Base-by-base conservation (phyloP, 2,888 invertebrate genomes). In the Apocheima hispidaria region DNA sequence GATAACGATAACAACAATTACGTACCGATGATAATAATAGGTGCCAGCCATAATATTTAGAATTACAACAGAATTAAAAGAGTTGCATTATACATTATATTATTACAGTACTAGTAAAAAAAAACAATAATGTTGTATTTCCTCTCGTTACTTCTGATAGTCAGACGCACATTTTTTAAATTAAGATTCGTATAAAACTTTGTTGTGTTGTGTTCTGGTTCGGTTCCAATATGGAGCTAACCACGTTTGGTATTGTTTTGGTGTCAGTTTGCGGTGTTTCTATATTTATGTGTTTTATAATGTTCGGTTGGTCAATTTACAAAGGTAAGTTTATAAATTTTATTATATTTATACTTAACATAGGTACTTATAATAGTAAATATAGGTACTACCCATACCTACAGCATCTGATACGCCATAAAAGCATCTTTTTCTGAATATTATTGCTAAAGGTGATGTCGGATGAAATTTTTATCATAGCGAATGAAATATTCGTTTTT, bases 271-370 rank as follows among this genome's bases (percentile, higher is more conserved):
- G 28, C 4, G 26, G 26, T 10, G 44, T 28, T 28, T 44, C 44
- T 4, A 44, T 44, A 1, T 28, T 44, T 2, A 2, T 44, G 10
- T 44, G 44, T 14, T 14, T 35, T 23, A 14, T 38, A 26, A 12
- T 44, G 16, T 44, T 44, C 28, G 44, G 44, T 7, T 44, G 44
- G 44, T 28, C 28, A n/a, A 2, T 23, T 28, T 44, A 16, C 14
- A 28, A 26, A 26, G 16, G 44, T 44, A 28, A 44, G 44, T 44
- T 38, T 16, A 6, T n/a, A n/a, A n/a, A n/a, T n/a, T n/a, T n/a
- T n/a, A n/a, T n/a, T n/a, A n/a, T n/a, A n/a, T n/a, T n/a, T n/a
- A n/a, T n/a, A n/a, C n/a, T n/a, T n/a, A n/a, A n/a, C n/a, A n/a
- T n/a, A n/a, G n/a, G n/a, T n/a, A n/a, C n/a, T n/a, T n/a, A n/a